phyloP scores from a whole-genome alignment of 1,140 invertebrate genomes.

The Batillaria attramentaria region DNA sequence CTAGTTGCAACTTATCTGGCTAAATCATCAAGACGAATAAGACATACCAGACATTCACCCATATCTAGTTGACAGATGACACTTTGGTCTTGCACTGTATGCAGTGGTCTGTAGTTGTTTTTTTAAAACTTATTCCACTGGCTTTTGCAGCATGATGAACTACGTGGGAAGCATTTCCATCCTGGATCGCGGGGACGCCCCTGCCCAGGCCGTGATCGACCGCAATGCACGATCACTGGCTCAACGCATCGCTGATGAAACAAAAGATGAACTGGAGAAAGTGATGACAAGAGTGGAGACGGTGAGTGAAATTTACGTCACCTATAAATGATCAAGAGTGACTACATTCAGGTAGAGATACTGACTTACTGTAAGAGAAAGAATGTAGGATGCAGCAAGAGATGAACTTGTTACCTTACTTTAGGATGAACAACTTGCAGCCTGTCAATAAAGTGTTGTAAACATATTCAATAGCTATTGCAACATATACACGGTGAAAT shows the following conservation, averaged over 20 bases:
- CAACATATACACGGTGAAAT: too few relatives aligned
- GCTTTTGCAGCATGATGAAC: conserved; percentile 52
- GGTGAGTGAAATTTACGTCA: conserved; percentile 50
- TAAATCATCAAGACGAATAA: not conserved
- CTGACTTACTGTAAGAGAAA: not conserved
- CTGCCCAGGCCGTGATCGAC: conserved; percentile 66
- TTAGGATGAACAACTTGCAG: too few relatives aligned
- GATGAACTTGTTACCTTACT: too few relatives aligned
- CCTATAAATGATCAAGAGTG: too few relatives aligned
- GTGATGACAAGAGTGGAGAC: conserved; percentile 66
- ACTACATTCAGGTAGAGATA: too few relatives aligned
- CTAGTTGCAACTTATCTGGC: not conserved
- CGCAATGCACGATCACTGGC: conserved; percentile 66
- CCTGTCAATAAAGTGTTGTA: too few relatives aligned
- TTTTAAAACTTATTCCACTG: not conserved
- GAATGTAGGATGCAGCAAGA: too few relatives aligned
- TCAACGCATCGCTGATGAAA: conserved; percentile 66
- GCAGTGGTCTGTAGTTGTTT: not conserved
- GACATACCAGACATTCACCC: not conserved
- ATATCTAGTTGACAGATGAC: not conserved
- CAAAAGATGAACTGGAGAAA: conserved; percentile 66
- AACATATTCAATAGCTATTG: too few relatives aligned
- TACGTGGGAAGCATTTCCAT: conserved; percentile 64
- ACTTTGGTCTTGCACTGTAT: not conserved
- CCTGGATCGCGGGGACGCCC: conserved; percentile 61